Evolutionary conservation across 2,113 vertebrate genomes (phyloP).

Genomic region (Pseudorhombus dupliciocellatus): DNA sequence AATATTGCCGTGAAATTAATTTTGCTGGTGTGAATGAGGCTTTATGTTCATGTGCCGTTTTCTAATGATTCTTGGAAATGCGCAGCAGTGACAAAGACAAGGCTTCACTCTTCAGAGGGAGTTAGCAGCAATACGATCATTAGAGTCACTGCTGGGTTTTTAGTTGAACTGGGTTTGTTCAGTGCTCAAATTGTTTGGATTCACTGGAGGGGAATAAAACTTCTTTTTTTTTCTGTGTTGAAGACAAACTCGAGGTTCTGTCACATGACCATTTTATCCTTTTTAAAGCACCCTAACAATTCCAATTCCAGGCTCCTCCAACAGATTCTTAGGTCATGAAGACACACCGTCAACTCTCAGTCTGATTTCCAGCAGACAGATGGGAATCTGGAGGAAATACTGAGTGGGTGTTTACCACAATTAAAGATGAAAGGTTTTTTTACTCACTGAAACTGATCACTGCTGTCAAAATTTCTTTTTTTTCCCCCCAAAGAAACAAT

Average conservation of each 20-base stretch:
- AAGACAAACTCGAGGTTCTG: too few relatives aligned
- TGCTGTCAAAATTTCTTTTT: constrained; percentile 32
- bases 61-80: constrained; percentile 6
- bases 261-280: background rate
- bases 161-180: constrained; percentile 21
- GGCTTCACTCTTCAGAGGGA: background rate
- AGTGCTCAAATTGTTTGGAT: constrained; percentile 11
- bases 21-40: background rate
- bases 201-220: constrained; percentile 16
- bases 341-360: background rate
- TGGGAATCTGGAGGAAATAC: constrained; percentile 10
- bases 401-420: constrained; percentile 49
- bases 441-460: constrained; percentile 25
- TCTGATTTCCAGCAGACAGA: constrained; percentile 13
- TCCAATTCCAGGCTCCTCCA: too few relatives aligned
- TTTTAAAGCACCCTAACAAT: background rate
- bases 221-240: background rate
- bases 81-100: background rate
- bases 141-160: background rate
- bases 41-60: background rate
- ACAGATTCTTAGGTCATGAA: background rate
- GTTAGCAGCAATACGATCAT: background rate
- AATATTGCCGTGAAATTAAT: background rate
- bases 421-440: constrained; percentile 25
- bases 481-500: constrained; percentile 5